These are phyloP conservation scores for Pristionchus pacificus DNA, from an alignment of 1,140 invertebrate species.

Conservation along the genomic window DNA sequence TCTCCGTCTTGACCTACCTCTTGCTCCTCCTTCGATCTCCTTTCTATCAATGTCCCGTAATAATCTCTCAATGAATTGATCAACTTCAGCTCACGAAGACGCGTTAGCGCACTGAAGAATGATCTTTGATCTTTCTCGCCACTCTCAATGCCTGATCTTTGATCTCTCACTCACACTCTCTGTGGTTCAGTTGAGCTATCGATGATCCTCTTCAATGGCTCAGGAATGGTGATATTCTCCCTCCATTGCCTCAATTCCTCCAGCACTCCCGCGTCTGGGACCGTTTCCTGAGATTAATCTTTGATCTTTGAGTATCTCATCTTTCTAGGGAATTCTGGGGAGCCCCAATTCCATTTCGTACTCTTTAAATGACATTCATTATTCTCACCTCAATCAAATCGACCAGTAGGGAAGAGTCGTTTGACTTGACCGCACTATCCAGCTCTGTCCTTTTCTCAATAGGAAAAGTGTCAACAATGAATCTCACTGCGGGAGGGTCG, in stretches of 20 bases:
- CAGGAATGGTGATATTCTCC: not conserved
- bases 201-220: not conserved
- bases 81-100: slow-evolving; percentile 17
- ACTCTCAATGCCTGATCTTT: not conserved
- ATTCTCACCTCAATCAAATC: slow-evolving; percentile 17
- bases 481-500: slow-evolving; percentile 18
- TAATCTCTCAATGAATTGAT: slow-evolving; percentile 25
- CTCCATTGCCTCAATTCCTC: slow-evolving; percentile 1
- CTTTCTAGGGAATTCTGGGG: not conserved
- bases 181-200: not conserved
- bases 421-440: slow-evolving; percentile 18
- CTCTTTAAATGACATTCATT: not conserved
- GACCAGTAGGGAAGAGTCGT: slow-evolving; percentile 16
- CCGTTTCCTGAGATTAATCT: slow-evolving; percentile 4
- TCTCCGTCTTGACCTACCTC: no score
- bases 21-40: slow-evolving; percentile 15
- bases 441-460: slow-evolving; percentile 25
- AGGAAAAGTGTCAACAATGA: slow-evolving; percentile 18
- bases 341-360: slow-evolving; percentile 1
- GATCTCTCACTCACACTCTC: not conserved
- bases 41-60: slow-evolving; percentile 20
- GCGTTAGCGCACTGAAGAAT: slow-evolving; percentile 19
- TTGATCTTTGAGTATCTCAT: not conserved
- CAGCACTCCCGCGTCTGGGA: no score
- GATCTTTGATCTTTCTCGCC: not conserved